Percentiles rank a stretch among this genome's conserved stretches.
These are phyloP conservation scores for Synergus laeviventris DNA, from an alignment of 2,888 invertebrate species.

Conservation along the genomic window DNA sequence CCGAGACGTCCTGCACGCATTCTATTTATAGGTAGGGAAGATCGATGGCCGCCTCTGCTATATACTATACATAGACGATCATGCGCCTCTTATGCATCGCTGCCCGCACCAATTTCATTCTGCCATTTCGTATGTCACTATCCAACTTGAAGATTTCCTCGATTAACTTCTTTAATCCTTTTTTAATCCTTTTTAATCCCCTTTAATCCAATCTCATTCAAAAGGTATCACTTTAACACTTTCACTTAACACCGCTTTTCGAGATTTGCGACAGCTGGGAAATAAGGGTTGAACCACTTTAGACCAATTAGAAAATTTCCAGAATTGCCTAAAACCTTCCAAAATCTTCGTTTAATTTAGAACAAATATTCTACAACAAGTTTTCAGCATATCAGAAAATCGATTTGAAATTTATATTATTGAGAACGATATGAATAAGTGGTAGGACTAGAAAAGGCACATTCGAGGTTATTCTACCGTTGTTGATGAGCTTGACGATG, in stretches of 20 bases:
- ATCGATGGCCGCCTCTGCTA: constrained; percentile 62
- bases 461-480: background rate
- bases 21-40: constrained; percentile 67
- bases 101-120: constrained; percentile 57
- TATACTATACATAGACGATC: constrained; percentile 50
- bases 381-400: no score
- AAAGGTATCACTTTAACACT: background rate
- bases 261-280: background rate
- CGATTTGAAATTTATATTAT: no score
- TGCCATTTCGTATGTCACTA: constrained; percentile 52
- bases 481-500: constrained; percentile 8
- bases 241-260: background rate
- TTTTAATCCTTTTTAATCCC: background rate
- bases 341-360: no score
- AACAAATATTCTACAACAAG: no score
- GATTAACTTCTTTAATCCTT: no score
- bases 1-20: constrained; percentile 54
- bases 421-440: no score
- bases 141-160: constrained; percentile 45
- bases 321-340: no score
- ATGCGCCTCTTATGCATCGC: constrained; percentile 56
- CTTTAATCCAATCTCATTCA: background rate
- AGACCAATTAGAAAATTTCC: background rate
- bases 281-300: background rate
- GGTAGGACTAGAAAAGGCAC: no score